Evolutionary conservation across 2,888 invertebrate genomes (phyloP), one percentile per base, ranked within the genome.

Genomic region (Diabrotica balteata): DNA sequence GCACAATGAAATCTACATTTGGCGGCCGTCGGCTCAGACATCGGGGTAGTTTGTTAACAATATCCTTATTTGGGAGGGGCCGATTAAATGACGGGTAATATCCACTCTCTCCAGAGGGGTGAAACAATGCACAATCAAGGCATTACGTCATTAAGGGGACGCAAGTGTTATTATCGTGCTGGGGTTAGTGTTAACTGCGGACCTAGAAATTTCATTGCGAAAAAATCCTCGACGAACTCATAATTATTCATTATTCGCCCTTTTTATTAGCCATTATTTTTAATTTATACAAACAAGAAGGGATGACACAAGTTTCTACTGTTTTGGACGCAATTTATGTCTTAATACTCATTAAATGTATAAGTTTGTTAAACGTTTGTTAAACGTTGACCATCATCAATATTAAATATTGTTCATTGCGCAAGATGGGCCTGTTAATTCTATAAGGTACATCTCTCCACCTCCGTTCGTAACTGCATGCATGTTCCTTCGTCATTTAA

Each of bases 51-150:
- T 82, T 81, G 82, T 80, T 82, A 82, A 83, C 82, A 82, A 82
- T 82, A 83, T 83, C 80, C 80, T 81, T 81, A 81, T 81, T 81
- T 78, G 80, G 79, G 80, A 78, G 80, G 79, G 78, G 77, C 73
- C 76, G 79, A 78, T 81, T 81, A 82, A 82, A 82, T 82, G 81
- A 81, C 81, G 81, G 80, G 81, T 81, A 81, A 82, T 81, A 80
- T 58, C 59, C 70, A 67, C 75, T 77, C 79, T 77, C 79, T 80
- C 77, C 75, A 75, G 73, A 77, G 80, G 82, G 80, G 72, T 77
- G 80, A 83, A 82, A 84, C 84, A 84, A 84, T 83, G 80, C 81
- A 81, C 82, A 83, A 84, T 84, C 84, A 84, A 80, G 80, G 81
- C 82, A 83, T 84, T 84, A 83, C 82, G 83, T 81, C 83, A 82